phyloP scores from a whole-genome alignment of 2,888 invertebrate genomes.

The Oxytorus armatus region DNA sequence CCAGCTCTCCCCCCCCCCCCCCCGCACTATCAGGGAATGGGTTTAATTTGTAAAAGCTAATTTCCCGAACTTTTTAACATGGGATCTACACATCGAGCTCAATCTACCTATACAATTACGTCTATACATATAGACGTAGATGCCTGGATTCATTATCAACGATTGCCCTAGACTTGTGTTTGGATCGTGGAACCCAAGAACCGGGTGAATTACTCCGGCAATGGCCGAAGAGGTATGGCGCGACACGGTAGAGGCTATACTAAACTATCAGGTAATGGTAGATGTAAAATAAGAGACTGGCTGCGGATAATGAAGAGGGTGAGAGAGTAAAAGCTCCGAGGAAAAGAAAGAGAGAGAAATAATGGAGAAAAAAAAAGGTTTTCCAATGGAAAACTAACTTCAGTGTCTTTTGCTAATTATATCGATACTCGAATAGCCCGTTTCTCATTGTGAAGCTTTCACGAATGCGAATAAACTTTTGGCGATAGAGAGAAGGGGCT shows the following conservation, averaged over 20 bases:
- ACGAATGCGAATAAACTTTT: constrained; percentile 53
- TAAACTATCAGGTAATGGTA: constrained; percentile 35
- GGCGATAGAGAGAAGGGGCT: constrained; percentile 23
- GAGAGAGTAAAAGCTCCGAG: constrained; percentile 24
- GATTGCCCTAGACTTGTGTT: constrained; percentile 17
- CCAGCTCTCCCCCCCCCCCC: too few species aligned
- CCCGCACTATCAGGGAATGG: constrained; percentile 67
- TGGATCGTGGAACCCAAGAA: constrained; percentile 27
- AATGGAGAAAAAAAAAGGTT: constrained; percentile 15
- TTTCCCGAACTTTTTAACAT: constrained; percentile 80
- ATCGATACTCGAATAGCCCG: constrained; percentile 51
- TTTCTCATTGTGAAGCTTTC: constrained; percentile 29
- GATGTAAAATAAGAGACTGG: constrained; percentile 68
- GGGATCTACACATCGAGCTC: constrained; percentile 19
- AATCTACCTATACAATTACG: constrained; percentile 1
- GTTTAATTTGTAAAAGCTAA: constrained; percentile 83
- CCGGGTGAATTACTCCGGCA: constrained; percentile 56
- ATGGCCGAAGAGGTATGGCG: constrained; percentile 6
- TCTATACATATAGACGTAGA: constrained; percentile 10
- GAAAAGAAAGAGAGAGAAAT: constrained; percentile 30
- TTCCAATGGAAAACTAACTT: constrained; percentile 49
- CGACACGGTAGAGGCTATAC: constrained; percentile 4
- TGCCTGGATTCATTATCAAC: constrained; percentile 39
- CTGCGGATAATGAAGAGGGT: constrained; percentile 61
- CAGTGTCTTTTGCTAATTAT: constrained; percentile 55